Evolutionary conservation across 1,140 invertebrate species (phyloP).

Genomic region (Sinella curviseta): DNA sequence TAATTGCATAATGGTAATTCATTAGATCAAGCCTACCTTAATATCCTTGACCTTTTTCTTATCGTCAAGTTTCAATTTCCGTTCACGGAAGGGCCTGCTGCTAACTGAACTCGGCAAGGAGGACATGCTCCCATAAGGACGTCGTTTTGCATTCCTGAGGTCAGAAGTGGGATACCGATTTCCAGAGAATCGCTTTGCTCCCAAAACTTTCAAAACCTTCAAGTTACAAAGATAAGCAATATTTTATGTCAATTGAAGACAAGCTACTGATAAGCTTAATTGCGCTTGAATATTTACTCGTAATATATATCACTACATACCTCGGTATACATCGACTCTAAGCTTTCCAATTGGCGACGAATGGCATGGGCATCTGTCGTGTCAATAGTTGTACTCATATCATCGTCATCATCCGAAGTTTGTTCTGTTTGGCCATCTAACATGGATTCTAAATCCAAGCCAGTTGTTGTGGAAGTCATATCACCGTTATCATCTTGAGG

Average conservation of each 20-base stretch:
- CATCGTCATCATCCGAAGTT: conserved; percentile 65
- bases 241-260: neutral
- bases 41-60: conserved; percentile 74
- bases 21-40: conserved; percentile 58
- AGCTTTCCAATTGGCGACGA: conserved; percentile 76
- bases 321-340: conserved; percentile 86
- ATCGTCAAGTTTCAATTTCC: conserved; percentile 61
- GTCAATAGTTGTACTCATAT: conserved; percentile 67
- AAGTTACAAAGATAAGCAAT: conserved; percentile 31
- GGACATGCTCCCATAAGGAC: conserved; percentile 72
- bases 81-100: conserved; percentile 66
- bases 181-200: conserved; percentile 62
- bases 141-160: conserved; percentile 62
- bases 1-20: neutral
- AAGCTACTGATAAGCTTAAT: too few relatives aligned
- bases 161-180: conserved; percentile 62
- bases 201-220: conserved; percentile 76
- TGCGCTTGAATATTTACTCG: too few relatives aligned
- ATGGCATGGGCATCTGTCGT: conserved; percentile 70
- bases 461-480: conserved; percentile 75
- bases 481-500: conserved; percentile 68
- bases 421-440: conserved; percentile 66
- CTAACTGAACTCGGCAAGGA: conserved; percentile 80
- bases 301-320: too few relatives aligned
- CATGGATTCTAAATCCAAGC: conserved; percentile 77